phyloP scores from a whole-genome alignment of 2,797 vertebrate species.

The Pangasius krempfi region DNA sequence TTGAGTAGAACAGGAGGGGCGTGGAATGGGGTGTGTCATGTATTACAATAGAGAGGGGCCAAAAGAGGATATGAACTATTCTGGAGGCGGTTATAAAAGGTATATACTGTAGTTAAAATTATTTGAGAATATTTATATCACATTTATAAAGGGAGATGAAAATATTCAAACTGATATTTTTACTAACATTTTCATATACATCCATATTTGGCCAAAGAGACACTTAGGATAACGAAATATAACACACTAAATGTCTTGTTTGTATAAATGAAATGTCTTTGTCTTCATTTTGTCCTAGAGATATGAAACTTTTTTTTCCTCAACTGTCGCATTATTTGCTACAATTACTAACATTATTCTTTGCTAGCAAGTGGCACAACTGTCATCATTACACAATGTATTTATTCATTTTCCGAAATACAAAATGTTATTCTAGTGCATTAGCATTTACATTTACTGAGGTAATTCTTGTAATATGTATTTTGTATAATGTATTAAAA shows the following conservation, averaged over 20 bases:
- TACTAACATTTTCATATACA: neutral
- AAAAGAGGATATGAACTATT: neutral
- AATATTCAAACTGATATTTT: neutral
- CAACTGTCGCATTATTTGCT: neutral
- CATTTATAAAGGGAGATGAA: neutral
- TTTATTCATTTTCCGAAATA: neutral
- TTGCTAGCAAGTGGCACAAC: neutral
- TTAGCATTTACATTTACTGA: neutral
- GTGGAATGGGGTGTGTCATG: neutral
- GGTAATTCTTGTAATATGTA: neutral
- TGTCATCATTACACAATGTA: neutral
- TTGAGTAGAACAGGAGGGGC: neutral
- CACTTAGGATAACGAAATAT: neutral
- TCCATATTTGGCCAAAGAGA: neutral
- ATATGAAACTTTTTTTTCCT: neutral
- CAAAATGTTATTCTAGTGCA: neutral
- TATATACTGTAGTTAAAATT: neutral
- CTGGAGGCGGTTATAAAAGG: neutral
- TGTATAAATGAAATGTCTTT: neutral
- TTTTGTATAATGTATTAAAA: neutral
- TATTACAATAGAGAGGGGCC: neutral
- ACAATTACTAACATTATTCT: neutral
- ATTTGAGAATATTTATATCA: neutral
- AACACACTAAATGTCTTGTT: neutral
- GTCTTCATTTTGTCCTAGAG: neutral